Conservation (phyloP, 1,140 invertebrate species). For the Diorhabda elongata region DNA sequence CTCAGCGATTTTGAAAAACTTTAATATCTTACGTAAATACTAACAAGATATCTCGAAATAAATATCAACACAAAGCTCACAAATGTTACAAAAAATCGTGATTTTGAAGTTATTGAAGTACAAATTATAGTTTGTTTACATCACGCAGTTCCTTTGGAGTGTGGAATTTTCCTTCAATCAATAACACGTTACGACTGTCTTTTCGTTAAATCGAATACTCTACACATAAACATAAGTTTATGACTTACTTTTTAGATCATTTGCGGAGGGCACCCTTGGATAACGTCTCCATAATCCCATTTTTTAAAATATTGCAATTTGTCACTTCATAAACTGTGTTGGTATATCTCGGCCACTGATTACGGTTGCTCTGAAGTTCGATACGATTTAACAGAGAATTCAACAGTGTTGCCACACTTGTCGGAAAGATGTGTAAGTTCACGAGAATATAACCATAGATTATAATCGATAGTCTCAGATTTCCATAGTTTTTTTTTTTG, state of each 20-base stretch:
- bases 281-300: constrained; percentile 33
- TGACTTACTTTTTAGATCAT: constrained; percentile 28
- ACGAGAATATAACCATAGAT: no score
- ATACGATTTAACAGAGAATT: no score
- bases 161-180: constrained; percentile 21
- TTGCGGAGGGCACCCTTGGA: constrained; percentile 30
- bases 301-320: neutral
- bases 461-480: no score
- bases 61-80: no score
- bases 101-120: no score
- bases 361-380: neutral
- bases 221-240: constrained; percentile 1
- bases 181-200: neutral
- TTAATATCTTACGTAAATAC: no score
- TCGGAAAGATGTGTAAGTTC: neutral
- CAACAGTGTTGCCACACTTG: neutral
- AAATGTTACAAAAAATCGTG: no score
- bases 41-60: no score
- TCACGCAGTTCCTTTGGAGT: neutral
- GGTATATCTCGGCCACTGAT: neutral
- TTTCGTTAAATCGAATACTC: neutral
- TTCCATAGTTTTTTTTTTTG: no score
- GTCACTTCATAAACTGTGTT: neutral
- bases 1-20: no score
- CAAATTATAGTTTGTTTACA: neutral